phyloP scores from a whole-genome alignment of 2,113 vertebrate species.

The Bubo bubo region DNA sequence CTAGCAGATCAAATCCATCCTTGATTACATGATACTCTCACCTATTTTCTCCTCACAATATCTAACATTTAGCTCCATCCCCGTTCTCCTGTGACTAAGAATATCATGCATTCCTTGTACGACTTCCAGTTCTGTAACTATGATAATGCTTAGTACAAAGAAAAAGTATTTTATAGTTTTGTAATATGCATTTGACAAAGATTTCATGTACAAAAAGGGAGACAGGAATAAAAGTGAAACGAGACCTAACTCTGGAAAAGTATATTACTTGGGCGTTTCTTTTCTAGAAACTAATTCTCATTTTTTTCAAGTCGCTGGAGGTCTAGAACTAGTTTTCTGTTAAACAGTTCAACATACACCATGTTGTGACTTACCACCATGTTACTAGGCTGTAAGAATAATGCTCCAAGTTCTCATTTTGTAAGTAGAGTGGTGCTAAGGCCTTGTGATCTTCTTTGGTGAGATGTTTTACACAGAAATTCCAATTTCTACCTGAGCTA shows the following conservation, averaged over 20 bases:
- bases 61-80: background rate
- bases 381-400: background rate
- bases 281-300: background rate
- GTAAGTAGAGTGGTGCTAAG: background rate
- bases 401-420: background rate
- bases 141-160: background rate
- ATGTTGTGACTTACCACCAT: background rate
- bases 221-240: background rate
- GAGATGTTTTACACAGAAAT: background rate
- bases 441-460: background rate
- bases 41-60: background rate
- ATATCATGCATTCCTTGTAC: background rate
- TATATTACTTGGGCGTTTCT: background rate
- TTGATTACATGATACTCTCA: background rate
- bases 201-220: background rate
- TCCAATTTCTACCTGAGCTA: background rate
- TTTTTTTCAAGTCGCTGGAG: background rate
- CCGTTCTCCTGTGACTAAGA: background rate
- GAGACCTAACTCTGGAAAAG: background rate
- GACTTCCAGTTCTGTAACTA: background rate
- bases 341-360: background rate
- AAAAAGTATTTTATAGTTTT: background rate
- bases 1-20: background rate
- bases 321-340: background rate
- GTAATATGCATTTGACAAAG: background rate